Evolutionary conservation across 2,797 vertebrate genomes (phyloP).

Genomic region (Anas capensis): DNA sequence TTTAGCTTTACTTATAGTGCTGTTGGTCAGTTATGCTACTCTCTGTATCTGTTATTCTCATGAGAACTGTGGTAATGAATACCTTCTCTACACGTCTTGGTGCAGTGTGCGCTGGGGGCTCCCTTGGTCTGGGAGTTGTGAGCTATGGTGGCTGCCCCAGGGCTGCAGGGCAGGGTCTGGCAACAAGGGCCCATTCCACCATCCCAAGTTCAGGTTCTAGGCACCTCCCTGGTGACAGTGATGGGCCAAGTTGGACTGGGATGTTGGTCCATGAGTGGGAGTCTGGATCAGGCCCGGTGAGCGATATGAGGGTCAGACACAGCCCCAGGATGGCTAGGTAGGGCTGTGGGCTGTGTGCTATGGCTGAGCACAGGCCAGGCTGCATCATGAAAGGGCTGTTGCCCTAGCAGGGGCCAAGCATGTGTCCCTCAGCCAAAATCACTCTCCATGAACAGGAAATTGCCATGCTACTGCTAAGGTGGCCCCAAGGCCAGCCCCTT

Average conservation of each 20-base stretch:
- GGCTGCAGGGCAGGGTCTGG: accelerated
- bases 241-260: accelerated
- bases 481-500: neutral
- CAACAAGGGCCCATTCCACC: accelerated
- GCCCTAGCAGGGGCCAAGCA: neutral
- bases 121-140: neutral
- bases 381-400: accelerated
- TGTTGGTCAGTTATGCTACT: neutral
- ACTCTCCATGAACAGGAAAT: accelerated
- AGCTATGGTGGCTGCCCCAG: accelerated
- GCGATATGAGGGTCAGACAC: neutral
- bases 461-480: neutral
- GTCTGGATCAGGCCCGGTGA: accelerated
- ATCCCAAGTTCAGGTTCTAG: too few species aligned
- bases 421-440: neutral
- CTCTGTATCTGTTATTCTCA: neutral
- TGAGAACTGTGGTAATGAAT: neutral
- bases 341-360: accelerated
- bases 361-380: neutral
- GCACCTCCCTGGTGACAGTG: neutral
- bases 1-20: neutral
- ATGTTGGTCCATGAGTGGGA: accelerated
- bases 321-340: too few species aligned
- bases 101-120: accelerated
- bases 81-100: neutral